Evolutionary conservation across 2,113 vertebrate species (phyloP).

Genomic region (Spermophilus dauricus): DNA sequence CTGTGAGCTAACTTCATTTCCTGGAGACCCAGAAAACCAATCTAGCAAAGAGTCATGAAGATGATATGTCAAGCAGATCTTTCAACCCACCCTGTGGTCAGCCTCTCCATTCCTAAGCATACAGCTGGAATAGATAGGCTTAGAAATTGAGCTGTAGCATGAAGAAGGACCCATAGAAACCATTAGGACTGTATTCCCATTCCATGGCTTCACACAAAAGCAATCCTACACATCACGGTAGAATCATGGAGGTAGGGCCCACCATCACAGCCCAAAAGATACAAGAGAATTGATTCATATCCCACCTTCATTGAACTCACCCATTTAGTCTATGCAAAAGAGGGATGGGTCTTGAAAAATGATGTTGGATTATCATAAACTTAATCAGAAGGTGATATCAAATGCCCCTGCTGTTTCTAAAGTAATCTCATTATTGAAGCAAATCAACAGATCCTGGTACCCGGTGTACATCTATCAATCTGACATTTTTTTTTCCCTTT

Average conservation of each 20-base stretch:
- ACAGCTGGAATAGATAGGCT: background rate
- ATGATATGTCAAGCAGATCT: background rate
- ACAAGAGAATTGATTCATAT: background rate
- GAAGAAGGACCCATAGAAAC: background rate
- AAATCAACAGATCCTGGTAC: conserved; percentile 23
- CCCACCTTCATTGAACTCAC: background rate
- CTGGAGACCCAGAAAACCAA: background rate
- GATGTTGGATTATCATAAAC: conserved; percentile 3
- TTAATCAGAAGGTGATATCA: conserved; percentile 36
- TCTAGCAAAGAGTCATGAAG: background rate
- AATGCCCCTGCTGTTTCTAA: background rate
- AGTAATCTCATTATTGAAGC: conserved; percentile 45
- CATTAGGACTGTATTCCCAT: background rate
- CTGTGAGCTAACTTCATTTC: background rate
- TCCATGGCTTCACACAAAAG: background rate
- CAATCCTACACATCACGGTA: background rate
- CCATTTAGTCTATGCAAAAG: background rate
- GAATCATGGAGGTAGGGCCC: background rate
- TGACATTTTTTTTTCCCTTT: conserved; percentile 31
- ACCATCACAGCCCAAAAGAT: background rate
- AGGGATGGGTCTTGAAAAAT: conserved; percentile 28
- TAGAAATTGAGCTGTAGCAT: background rate
- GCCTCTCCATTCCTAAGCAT: accelerated
- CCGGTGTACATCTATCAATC: background rate
- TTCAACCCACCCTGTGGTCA: background rate